Evolutionary conservation across 92 coral and sea anemone species (phyloP), one percentile per base, ranked within the genome.

Genomic region (Blastomussa wellsi): DNA sequence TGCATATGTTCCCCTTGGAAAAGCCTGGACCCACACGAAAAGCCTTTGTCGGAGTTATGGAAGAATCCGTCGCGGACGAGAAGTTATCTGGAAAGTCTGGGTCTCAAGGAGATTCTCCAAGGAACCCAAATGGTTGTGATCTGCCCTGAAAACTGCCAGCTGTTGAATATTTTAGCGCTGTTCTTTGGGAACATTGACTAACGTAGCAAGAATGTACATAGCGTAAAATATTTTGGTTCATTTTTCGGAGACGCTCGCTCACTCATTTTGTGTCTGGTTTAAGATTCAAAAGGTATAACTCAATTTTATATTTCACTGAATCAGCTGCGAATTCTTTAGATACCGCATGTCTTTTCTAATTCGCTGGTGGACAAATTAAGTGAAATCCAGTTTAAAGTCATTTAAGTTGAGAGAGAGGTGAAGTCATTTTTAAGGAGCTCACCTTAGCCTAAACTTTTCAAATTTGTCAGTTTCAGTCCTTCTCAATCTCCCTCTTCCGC

Each of bases 1-100:
- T 94, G 98, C 86, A 87, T 90, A 32, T 94, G 98, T 62, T 67
- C 88, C 20, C 98, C 98, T 3, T 82, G 87, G 92, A 94, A 94
- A 84, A 82, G 87, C 5, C 77, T 94, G 20, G 86, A 94, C 72
- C 95, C 93, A 7, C 81, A 83, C 15, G 97, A 92, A 36, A 92
- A 86, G 72, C 98, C 98, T 2, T 67, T 94, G 82, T 76, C 57
- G 2, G 81, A 94, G 39, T 89, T 94, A 42, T 94, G 98, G 98
- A 87, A 88, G 52, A 92, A 82, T 66, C 80, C 86, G 24, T 87
- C 90, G 42, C 84, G 92, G 42, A 92, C 98, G 19, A 90, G 90
- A 83, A 53, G 33, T 37, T 92, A 73, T 47, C 85, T 94, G 70
- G 95, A 94, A 81, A 92, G 98, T 78, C 85, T 94, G 47, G 98